Evolutionary conservation across 2,113 vertebrate genomes (phyloP).

Genomic region (Camelus bactrianus): DNA sequence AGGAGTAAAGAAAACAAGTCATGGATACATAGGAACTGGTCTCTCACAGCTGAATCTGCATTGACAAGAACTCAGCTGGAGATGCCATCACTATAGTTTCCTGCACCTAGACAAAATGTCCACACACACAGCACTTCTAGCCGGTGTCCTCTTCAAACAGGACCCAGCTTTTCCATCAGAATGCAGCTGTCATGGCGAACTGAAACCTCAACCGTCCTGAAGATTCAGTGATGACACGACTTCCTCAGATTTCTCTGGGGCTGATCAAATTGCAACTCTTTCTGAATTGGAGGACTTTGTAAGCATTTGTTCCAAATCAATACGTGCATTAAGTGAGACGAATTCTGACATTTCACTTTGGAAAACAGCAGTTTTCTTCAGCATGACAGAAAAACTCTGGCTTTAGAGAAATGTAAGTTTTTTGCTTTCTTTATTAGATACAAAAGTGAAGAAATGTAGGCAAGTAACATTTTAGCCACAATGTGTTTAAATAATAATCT

Average conservation of each 20-base stretch:
- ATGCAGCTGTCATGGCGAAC: conserved; percentile 76
- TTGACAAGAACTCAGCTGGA: not conserved
- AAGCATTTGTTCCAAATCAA: not conserved
- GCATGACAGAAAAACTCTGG: not conserved
- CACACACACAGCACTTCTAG: not conserved
- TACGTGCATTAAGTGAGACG: not conserved
- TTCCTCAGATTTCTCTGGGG: not conserved
- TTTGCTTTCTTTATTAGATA: not conserved
- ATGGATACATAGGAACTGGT: too few relatives aligned
- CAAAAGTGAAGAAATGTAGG: not conserved
- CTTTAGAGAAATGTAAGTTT: not conserved
- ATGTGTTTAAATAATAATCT: not conserved
- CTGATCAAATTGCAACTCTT: not conserved
- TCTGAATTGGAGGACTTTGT: not conserved
- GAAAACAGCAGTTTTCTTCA: not conserved
- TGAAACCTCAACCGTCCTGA: conserved; percentile 68
- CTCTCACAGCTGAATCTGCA: not conserved
- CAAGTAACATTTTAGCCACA: not conserved
- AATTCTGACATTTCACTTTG: not conserved
- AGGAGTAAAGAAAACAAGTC: not conserved
- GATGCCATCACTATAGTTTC: not conserved
- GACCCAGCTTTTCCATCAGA: conserved; percentile 76
- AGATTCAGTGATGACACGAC: not conserved
- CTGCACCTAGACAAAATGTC: not conserved
- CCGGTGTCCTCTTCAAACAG: conserved; percentile 68